Base-by-base conservation (phyloP, 2,113 vertebrate species). In the Oceanodroma tethys region DNA sequence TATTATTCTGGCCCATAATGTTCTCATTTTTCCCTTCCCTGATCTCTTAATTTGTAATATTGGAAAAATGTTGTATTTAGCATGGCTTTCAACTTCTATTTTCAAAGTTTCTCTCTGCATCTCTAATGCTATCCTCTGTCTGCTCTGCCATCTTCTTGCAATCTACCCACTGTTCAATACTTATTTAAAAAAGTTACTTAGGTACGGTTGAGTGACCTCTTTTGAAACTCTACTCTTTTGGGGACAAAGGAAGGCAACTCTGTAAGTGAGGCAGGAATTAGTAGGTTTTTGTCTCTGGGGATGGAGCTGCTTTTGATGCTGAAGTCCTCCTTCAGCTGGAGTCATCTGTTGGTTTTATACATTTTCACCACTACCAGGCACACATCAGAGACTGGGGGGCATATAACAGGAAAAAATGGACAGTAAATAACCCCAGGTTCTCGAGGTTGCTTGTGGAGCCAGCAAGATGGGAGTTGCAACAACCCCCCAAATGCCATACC, bases 171-270 rank as follows among this genome's bases (percentile, higher is more conserved):
- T 79, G 59, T 75, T 97, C 76, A 80, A 81, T 93, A 96, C 53
- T 96, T 97, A 94, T 96, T 96, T 94, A 2, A 55, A 93, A 96
- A 95, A 88, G 94, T 93, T 93, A 56, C 59, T 93, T 75, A 87
- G 52, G 22, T 79, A 45, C 47, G 30, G 56, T 60, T 85, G 83
- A 94, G 86, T 84, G 87, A 66, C 81, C 88, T 67, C 52, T 93
- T 97, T 91, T 56, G 66, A 96, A 98, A 68, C 22, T 76, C 78
- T 79, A 36, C 89, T 68, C 5, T 26, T 25, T 16, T 9, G 14
- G 14, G 32, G 11, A 71, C 23, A 66, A 78, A 83, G 71, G 10
- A 62, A 58, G 48, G 6, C 6, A 42, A 70, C 19, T 96, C 80
- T 86, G 25, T 84, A 84, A 96, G 58, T 48, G 38, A 92, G 68